Evolutionary conservation across 2,888 invertebrate species (phyloP).

Genomic region (Spatulosminthurus flaviceps): DNA sequence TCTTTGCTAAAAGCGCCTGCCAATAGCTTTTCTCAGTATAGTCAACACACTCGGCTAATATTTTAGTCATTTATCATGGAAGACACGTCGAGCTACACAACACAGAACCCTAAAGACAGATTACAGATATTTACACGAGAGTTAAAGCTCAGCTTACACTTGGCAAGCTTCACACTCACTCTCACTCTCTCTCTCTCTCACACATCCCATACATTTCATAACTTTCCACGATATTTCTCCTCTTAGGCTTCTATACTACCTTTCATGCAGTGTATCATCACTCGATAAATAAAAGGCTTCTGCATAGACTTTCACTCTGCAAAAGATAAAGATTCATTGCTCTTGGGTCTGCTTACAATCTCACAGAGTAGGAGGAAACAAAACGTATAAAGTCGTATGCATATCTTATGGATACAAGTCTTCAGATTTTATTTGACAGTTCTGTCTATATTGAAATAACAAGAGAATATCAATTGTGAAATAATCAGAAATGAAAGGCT

Average conservation of each 20-base stretch:
- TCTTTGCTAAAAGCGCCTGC: slow-evolving; percentile 41
- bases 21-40: slow-evolving; percentile 33
- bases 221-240: background rate
- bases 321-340: no score
- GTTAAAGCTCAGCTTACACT: slow-evolving; percentile 20
- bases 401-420: no score
- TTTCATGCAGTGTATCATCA: no score
- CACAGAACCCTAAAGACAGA: slow-evolving; percentile 19
- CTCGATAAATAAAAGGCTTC: no score
- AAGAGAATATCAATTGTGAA: no score
- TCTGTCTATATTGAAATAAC: background rate
- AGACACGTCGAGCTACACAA: slow-evolving; percentile 12
- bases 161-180: slow-evolving; percentile 13
- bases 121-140: slow-evolving; percentile 30
- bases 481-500: no score
- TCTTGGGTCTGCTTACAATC: no score
- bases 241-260: background rate
- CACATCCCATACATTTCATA: background rate
- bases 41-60: slow-evolving; percentile 44
- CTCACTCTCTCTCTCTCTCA: no score
- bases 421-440: background rate
- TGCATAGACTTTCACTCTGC: no score
- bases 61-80: slow-evolving; percentile 41
- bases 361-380: no score
- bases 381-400: no score